A percentile compares a stretch with the other conserved stretches of the same genome.
phyloP scores from a whole-genome alignment of 2,113 vertebrate species.

The Takifugu bimaculatus region DNA sequence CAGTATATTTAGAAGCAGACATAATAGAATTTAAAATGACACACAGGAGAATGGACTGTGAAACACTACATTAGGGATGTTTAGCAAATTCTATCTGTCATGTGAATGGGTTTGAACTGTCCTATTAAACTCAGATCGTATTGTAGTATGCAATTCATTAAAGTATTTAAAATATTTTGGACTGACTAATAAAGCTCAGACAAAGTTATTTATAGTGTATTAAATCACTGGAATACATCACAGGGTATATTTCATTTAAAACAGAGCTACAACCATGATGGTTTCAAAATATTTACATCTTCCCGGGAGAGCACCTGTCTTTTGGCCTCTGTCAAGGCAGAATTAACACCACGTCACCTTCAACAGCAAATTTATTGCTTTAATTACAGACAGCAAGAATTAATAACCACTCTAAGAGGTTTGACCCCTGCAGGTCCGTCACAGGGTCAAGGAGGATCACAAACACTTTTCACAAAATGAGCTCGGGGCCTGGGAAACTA shows the following conservation, averaged over 20 bases:
- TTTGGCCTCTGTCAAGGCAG: conserved; percentile 47
- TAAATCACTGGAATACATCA: no score
- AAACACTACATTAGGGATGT: background rate
- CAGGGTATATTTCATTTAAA: no score
- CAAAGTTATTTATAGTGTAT: no score
- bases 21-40: background rate
- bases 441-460: conserved; percentile 53
- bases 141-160: no score
- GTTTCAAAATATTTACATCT: conserved; percentile 1
- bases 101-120: no score
- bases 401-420: conserved; percentile 52
- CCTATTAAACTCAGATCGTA: no score
- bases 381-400: conserved; percentile 68
- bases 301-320: conserved; percentile 47
- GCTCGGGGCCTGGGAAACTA: conserved; percentile 38
- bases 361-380: conserved; percentile 66
- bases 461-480: conserved; percentile 49
- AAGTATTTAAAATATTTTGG: no score
- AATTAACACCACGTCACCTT: conserved; percentile 63
- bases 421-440: conserved; percentile 40
- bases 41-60: background rate
- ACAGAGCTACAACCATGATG: background rate
- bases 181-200: no score
- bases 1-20: background rate
- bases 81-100: no score